phyloP scores from a whole-genome alignment of 2,888 invertebrate genomes.

The Tubulanus polymorphus region DNA sequence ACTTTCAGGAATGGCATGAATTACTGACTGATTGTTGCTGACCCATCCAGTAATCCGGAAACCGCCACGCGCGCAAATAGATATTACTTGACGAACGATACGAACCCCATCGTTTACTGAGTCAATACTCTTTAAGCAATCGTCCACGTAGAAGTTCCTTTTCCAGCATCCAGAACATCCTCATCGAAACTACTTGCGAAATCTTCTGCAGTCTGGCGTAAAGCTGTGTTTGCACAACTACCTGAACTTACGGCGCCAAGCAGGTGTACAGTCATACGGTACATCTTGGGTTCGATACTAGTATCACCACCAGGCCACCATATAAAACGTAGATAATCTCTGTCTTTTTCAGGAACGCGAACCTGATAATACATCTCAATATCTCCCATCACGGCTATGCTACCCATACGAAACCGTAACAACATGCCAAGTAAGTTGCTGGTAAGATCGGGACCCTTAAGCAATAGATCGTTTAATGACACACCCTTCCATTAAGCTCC shows the following conservation, averaged over 20 bases:
- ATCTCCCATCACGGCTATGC: constrained; percentile 15
- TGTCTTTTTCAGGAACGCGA: not conserved
- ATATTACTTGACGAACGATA: too few relatives aligned
- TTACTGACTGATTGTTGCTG: constrained; percentile 3
- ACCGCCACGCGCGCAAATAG: constrained; percentile 2
- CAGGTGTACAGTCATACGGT: constrained; percentile 9
- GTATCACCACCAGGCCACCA: not conserved
- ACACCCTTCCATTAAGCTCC: constrained; percentile 17
- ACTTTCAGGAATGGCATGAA: constrained; percentile 12
- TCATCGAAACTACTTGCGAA: not conserved
- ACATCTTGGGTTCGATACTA: not conserved
- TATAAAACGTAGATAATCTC: not conserved
- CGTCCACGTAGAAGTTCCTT: constrained; percentile 10
- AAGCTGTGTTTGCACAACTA: constrained; percentile 2
- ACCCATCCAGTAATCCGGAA: constrained; percentile 11
- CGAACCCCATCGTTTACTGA: too few relatives aligned
- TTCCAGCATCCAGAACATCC: not conserved
- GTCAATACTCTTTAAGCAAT: constrained; percentile 5
- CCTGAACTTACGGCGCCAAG: constrained; percentile 9
- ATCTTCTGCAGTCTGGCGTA: not conserved
- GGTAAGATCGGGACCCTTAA: constrained; percentile 21
- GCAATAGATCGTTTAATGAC: constrained; percentile 18
- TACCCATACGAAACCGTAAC: constrained; percentile 17
- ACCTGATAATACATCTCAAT: constrained; percentile 21
- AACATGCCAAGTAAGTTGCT: constrained; percentile 20